Base-by-base conservation (phyloP, 2,888 invertebrate genomes). In the Archips crataeganus region DNA sequence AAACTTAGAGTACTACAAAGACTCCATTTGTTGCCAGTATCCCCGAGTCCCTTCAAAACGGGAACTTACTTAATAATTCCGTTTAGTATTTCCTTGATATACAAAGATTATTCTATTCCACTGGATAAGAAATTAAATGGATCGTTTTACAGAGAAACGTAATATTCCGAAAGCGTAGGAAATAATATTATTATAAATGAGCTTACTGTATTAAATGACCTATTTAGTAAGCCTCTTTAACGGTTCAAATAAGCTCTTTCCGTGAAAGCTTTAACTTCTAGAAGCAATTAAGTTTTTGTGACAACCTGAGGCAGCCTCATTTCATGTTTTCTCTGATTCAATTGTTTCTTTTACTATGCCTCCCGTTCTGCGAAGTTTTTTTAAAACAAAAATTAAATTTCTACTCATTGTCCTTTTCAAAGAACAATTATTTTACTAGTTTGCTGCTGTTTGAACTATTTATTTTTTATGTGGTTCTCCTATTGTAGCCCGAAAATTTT, bases 51-150 rank as follows among this genome's bases (percentile, higher is more conserved):
- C 51, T 13, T 57, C 57, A 49, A n/a, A 49, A 49, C 57, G 57
- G 23, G 6, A 15, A 8, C 15, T 2, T 11, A 57, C 32, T 63
- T 9, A 66, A 45, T 66, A 61, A 61, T 71, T 49, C 45, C 61
- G n/a, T 45, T 45, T 49, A 42, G 39, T 54, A 49, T 51, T 51
- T 39, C 60, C 60, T 61, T 49, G 65, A 60, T 60, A 51, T 49
- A 51, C 61, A 34, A 66, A 32, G 23, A 71, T 67, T 61, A 71
- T 66, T 71, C 51, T 61, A 36, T 61, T 62, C 42, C 51, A 71
- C 42, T 42, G 66, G 61, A 61, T 66, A 66, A 61, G 34, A 66
- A 65, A 71, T 45, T 71, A 66, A 61, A 66, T 34, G 51, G 71
- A 62, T 71, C 51, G 54, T 66, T 66, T 67, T 61, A 71, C 54